phyloP scores from a whole-genome alignment of 2,797 vertebrate species.

The Sternotherus odoratus region DNA sequence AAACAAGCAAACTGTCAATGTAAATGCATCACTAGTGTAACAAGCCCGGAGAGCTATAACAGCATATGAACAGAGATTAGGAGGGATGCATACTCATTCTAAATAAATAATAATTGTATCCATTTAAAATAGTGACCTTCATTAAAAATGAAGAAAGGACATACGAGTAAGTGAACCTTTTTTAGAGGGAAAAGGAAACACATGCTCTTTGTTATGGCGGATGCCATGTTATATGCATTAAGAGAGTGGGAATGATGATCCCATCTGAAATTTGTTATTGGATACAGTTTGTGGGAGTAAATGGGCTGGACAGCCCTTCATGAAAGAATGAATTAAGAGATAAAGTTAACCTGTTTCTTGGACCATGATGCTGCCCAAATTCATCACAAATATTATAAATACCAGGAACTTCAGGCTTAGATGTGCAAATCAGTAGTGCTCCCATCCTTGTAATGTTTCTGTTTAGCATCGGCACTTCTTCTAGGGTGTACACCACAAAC shows the following conservation, averaged over 20 bases:
- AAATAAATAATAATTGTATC: constrained; percentile 29
- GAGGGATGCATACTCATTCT: neutral
- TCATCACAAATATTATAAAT: too few relatives aligned
- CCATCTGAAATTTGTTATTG: neutral
- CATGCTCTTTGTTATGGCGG: neutral
- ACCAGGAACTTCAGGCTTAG: too few relatives aligned
- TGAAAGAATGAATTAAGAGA: neutral
- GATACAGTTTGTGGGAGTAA: neutral
- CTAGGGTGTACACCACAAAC: neutral
- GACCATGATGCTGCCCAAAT: neutral
- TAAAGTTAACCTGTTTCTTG: neutral
- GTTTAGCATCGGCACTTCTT: neutral
- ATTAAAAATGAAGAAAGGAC: constrained; percentile 43
- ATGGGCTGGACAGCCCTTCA: neutral
- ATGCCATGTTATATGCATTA: neutral
- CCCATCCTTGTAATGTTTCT: neutral
- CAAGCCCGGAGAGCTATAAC: neutral
- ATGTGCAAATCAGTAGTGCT: neutral
- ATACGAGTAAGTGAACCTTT: constrained; percentile 10
- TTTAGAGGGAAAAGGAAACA: neutral
- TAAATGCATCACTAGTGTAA: neutral
- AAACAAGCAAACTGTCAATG: neutral
- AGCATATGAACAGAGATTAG: neutral
- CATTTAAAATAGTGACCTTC: constrained; percentile 20
- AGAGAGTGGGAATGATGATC: neutral